Evolutionary conservation across 2,113 vertebrate species (phyloP), one percentile per base, ranked within the genome.

Genomic region (Telmatochromis sp.): DNA sequence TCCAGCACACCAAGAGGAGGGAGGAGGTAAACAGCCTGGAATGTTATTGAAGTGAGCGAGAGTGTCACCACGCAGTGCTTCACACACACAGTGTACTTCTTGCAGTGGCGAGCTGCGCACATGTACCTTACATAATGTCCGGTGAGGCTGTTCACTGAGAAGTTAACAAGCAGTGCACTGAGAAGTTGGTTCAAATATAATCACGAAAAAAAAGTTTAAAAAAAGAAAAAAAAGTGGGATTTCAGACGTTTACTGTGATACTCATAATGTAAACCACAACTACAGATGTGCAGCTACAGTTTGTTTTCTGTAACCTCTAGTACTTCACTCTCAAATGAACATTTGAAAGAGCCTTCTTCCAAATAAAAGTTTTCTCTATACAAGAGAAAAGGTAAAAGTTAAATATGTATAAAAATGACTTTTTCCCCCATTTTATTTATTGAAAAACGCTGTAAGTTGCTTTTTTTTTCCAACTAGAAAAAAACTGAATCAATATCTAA

Each of bases 11-110:
- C 53, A 4, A 58, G 57, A 83, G 37, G 40, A 84, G 80, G 81
- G 68, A 82, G 84, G 89, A 86, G 81, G 90, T 58, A 94, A 91
- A 89, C 86, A 87, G 82, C 51, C 54, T 17, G 60, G 75, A 63
- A 86, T 14, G 71, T 54, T 68, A 92, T 55, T 83, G 80, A 87
- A 68, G 86, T 63, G 71, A 91, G 80, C 37, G 68, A 63, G 45
- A 6, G 80, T 89, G 87, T 90, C 89, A 92, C 81, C 55, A 23
- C 71, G 63, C 60, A 88, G 85, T 23, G 23, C 50, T 47, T 33
- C 81, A 81, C 71, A 33, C 37, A 83, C 13, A 2, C 84, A 80
- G 12, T 28, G n/a, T n/a, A 84, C 51, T 85, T 83, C 33, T 45
- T 87, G 68, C 15, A 11, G 53, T 19, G 47, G 84, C 55, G 33